Evolutionary conservation across 2,888 invertebrate genomes (phyloP).

Genomic region (Sabatieria punctata): DNA sequence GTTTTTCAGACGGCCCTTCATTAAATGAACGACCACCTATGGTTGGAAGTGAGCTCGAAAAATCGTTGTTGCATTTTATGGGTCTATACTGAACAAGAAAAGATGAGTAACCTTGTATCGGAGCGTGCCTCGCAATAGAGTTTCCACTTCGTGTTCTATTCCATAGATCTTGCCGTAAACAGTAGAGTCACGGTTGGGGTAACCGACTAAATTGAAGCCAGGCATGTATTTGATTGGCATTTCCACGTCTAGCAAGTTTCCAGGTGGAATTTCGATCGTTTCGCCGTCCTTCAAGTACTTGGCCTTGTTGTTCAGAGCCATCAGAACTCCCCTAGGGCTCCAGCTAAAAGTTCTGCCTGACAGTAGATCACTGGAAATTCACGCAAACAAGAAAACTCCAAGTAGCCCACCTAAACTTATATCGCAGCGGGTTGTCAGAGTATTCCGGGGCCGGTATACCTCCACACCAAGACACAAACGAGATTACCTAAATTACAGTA

Average conservation of each 20-base stretch:
- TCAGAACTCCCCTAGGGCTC: constrained; percentile 80
- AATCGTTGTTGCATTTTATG: too few species aligned
- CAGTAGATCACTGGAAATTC: too few species aligned
- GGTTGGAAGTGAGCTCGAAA: too few species aligned
- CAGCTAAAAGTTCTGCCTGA: constrained; percentile 53
- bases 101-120: constrained; percentile 54
- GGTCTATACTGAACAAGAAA: too few species aligned
- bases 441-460: constrained; percentile 90
- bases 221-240: constrained; percentile 72
- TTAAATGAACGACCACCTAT: too few species aligned
- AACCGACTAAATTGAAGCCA: constrained; percentile 87
- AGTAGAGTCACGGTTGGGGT: constrained; percentile 87
- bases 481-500: constrained; percentile 57
- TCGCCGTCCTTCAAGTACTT: constrained; percentile 65
- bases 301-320: constrained; percentile 74
- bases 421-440: constrained; percentile 55
- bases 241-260: constrained; percentile 68
- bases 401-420: constrained; percentile 33
- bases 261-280: constrained; percentile 57
- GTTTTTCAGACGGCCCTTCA: not conserved
- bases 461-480: constrained; percentile 91
- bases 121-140: constrained; percentile 78
- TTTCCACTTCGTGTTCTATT: constrained; percentile 53
- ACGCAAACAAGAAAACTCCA: not conserved
- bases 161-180: constrained; percentile 71